Evolutionary conservation across 2,113 vertebrate species (phyloP).

Genomic region (Eulemur macaco): DNA sequence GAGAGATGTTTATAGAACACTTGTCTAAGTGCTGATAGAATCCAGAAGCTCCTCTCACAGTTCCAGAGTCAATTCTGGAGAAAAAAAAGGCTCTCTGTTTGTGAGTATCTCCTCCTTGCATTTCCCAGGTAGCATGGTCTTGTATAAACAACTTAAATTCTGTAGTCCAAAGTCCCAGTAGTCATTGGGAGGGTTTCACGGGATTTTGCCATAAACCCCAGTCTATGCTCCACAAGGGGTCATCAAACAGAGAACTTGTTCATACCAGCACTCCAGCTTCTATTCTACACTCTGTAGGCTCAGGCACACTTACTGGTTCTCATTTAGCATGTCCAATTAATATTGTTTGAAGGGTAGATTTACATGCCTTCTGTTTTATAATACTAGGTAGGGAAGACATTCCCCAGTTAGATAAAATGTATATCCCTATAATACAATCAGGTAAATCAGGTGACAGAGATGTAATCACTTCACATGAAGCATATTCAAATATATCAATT

Average conservation of each 20-base stretch:
- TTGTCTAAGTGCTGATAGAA: not conserved
- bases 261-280: not conserved
- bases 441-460: not conserved
- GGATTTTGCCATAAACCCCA: not conserved
- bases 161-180: not conserved
- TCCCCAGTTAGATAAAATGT: not conserved
- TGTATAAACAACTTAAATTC: not conserved
- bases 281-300: not conserved
- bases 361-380: not conserved
- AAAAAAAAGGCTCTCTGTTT: not conserved
- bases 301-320: not conserved
- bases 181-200: not conserved
- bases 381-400: not conserved
- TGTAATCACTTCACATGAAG: not conserved
- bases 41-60: not conserved
- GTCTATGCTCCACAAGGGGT: not conserved
- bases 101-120: not conserved
- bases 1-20: not conserved
- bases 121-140: not conserved
- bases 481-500: not conserved
- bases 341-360: not conserved
- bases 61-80: not conserved
- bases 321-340: not conserved
- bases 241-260: not conserved
- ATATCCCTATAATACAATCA: not conserved